Conservation (phyloP, 2,797 vertebrate genomes). For the Centroberyx gerrardi region DNA sequence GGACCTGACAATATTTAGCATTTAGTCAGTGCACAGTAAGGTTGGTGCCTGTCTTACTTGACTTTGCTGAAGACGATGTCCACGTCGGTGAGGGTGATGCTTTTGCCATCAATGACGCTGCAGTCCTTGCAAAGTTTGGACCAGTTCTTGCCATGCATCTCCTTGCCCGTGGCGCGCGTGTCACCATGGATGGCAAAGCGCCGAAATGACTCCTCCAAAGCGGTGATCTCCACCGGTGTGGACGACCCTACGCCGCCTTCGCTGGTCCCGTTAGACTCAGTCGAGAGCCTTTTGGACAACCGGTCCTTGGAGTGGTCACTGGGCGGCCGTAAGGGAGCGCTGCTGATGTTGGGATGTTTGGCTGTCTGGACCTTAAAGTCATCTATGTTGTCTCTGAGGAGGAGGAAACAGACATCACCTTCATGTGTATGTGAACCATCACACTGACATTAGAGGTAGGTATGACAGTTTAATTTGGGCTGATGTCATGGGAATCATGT, state of each 20-base stretch:
- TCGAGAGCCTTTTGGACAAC: conserved; percentile 88
- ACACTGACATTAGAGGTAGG: conserved; percentile 3
- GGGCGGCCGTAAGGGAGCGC: conserved; percentile 86
- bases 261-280: conserved; percentile 89
- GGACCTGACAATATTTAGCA: not conserved
- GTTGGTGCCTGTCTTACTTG: conserved; percentile 87
- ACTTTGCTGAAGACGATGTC: conserved; percentile 99
- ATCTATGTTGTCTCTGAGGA: conserved; percentile 87
- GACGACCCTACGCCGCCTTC: conserved; percentile 86
- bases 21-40: not conserved
- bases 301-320: conserved; percentile 89
- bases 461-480: not conserved
- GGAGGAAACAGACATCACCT: conserved; percentile 13
- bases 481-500: not conserved
- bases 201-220: conserved; percentile 94
- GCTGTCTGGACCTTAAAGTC: conserved; percentile 90
- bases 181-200: conserved; percentile 95
- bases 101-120: conserved; percentile 93
- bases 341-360: conserved; percentile 85
- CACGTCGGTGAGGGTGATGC: conserved; percentile 94
- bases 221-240: conserved; percentile 88
- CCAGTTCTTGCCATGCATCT: conserved; percentile 98
- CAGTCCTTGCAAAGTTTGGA: conserved; percentile 97
- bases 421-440: not conserved
- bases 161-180: conserved; percentile 93